Evolutionary conservation across 2,113 vertebrate genomes (phyloP).

Genomic region (Colistium nudipinnis): DNA sequence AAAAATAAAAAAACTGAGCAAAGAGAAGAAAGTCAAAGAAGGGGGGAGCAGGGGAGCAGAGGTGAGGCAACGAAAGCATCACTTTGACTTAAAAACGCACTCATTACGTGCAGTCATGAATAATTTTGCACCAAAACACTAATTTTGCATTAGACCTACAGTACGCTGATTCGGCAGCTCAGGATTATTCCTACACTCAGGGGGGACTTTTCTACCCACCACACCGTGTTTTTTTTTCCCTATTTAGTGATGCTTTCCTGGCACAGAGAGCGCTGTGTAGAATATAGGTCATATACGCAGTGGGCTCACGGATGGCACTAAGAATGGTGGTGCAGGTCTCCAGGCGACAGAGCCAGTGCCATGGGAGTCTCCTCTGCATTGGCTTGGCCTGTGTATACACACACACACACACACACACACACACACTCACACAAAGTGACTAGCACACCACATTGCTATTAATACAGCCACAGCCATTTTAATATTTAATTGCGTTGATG

Average conservation of each 20-base stretch:
- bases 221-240: conserved; percentile 45
- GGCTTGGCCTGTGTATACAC: conserved; percentile 48
- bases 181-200: conserved; percentile 83
- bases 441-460: conserved; percentile 76
- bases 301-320: conserved; percentile 75
- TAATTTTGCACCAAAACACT: conserved; percentile 84
- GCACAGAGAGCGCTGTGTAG: conserved; percentile 63
- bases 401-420: conserved; percentile 42
- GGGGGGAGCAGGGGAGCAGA: conserved; percentile 32
- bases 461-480: conserved; percentile 85
- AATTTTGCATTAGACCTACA: conserved; percentile 87
- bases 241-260: conserved; percentile 75
- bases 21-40: conserved; percentile 11
- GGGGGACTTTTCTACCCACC: conserved; percentile 64
- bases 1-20: conserved; percentile 17
- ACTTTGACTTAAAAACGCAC: conserved; percentile 78
- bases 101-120: conserved; percentile 80
- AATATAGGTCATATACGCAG: conserved; percentile 83
- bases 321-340: conserved; percentile 72
- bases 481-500: conserved; percentile 88
- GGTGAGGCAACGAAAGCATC: conserved; percentile 76
- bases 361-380: conserved; percentile 67
- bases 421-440: conserved; percentile 43
- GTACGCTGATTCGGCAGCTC: conserved; percentile 80
- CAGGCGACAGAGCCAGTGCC: conserved; percentile 60